Conservation (phyloP, 2,797 vertebrate genomes). For the Takifugu ocellatus region DNA sequence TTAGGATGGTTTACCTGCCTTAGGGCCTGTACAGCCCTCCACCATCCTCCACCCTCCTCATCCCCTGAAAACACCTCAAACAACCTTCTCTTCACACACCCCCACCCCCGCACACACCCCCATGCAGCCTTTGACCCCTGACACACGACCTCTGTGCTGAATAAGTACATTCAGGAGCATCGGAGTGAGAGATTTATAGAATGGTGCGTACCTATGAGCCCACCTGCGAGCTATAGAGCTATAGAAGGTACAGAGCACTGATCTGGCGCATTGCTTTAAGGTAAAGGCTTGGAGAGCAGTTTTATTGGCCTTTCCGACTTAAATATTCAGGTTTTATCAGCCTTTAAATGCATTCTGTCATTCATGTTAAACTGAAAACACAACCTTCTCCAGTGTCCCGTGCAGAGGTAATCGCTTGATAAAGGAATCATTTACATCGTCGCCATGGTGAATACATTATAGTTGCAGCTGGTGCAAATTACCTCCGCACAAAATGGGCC, state of each 20-base stretch:
- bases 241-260: conserved; percentile 43
- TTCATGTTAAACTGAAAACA: too few relatives aligned
- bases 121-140: conserved; percentile 73
- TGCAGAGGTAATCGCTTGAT: too few relatives aligned
- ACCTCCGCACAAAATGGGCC: conserved; percentile 10
- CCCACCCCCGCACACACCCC: conserved; percentile 1
- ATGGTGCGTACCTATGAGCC: conserved; percentile 22
- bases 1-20: conserved; percentile 75
- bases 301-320: too few relatives aligned
- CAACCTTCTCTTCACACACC: conserved; percentile 8
- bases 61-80: conserved; percentile 29
- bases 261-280: conserved; percentile 37
- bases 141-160: conserved; percentile 80
- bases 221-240: conserved; percentile 48
- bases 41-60: conserved; percentile 1
- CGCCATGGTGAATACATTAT: too few relatives aligned
- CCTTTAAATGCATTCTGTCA: too few relatives aligned
- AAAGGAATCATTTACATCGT: too few relatives aligned
- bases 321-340: too few relatives aligned
- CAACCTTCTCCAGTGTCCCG: too few relatives aligned
- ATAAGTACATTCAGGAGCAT: conserved; percentile 77
- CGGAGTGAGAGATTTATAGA: conserved; percentile 58
- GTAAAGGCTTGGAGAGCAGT: conserved; percentile 37
- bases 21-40: conserved; percentile 41
- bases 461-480: neutral